Conservation (phyloP, 2,888 invertebrate genomes). For the Chloroclystis v-ata region DNA sequence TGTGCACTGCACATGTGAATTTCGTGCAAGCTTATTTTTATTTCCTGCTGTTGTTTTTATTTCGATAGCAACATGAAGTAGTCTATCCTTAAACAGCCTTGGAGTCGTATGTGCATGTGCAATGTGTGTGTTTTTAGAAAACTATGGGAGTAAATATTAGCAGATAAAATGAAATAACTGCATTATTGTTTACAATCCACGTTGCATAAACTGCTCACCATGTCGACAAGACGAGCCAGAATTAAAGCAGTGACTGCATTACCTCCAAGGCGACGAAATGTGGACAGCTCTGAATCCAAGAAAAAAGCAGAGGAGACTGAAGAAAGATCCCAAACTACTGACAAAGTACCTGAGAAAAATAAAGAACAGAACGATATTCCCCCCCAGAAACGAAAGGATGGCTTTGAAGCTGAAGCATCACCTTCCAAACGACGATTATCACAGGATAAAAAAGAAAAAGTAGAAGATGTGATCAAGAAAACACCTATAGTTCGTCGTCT, state of each 20-base stretch:
- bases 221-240: slow-evolving; percentile 83
- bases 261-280: slow-evolving; percentile 72
- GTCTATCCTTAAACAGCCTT: too few relatives aligned
- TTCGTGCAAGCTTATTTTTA: too few relatives aligned
- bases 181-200: slow-evolving; percentile 8
- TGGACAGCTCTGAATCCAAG: slow-evolving; percentile 42
- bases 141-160: too few relatives aligned
- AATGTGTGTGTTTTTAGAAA: too few relatives aligned
- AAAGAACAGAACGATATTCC: slow-evolving; percentile 4
- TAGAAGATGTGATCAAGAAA: slow-evolving; percentile 7
- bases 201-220: slow-evolving; percentile 33
- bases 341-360: slow-evolving; percentile 36
- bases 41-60: too few relatives aligned
- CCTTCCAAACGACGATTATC: slow-evolving; percentile 12
- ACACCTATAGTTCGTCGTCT: slow-evolving; percentile 8
- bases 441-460: slow-evolving; percentile 12
- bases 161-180: neutral
- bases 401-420: slow-evolving; percentile 1
- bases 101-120: too few relatives aligned
- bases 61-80: too few relatives aligned
- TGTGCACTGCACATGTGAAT: too few relatives aligned
- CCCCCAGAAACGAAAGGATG: slow-evolving; percentile 8
- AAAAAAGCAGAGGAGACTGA: slow-evolving; percentile 35
- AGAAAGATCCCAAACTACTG: slow-evolving; percentile 35
- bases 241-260: slow-evolving; percentile 86